phyloP scores from a whole-genome alignment of 1,140 invertebrate genomes.

The Bathynomus jamesi region DNA sequence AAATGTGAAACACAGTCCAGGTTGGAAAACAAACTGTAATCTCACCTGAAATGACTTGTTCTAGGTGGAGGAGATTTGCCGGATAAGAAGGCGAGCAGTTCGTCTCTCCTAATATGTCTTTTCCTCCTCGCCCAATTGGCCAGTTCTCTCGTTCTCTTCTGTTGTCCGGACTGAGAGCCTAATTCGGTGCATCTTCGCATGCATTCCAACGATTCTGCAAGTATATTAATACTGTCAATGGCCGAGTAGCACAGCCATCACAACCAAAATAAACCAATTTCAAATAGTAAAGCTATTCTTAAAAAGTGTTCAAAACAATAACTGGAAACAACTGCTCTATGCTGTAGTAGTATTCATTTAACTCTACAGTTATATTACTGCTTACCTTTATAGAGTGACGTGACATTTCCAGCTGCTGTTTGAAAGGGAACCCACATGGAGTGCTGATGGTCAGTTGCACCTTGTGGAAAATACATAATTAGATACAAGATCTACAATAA shows the following conservation, averaged over 20 bases:
- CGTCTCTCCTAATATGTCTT: constrained; percentile 26
- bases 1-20: too few species aligned
- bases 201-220: constrained; percentile 63
- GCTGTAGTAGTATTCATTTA: not conserved
- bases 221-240: not conserved
- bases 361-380: not conserved
- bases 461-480: not conserved
- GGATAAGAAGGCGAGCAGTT: constrained; percentile 30
- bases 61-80: constrained; percentile 29
- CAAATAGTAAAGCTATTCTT: not conserved
- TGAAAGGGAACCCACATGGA: constrained; percentile 11
- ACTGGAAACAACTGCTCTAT: not conserved
- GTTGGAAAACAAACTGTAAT: not conserved
- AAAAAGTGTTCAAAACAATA: not conserved
- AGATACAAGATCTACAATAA: too few species aligned
- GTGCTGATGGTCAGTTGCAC: constrained; percentile 4
- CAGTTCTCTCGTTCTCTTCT: constrained; percentile 65
- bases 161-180: constrained; percentile 61
- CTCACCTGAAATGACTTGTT: not conserved
- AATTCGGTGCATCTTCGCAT: constrained; percentile 60
- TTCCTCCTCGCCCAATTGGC: constrained; percentile 63
- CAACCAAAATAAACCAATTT: not conserved
- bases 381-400: constrained; percentile 7
- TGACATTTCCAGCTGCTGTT: constrained; percentile 6
- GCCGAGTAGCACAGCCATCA: not conserved